Evolutionary conservation across 2,113 vertebrate species (phyloP).

Genomic region (Geococcyx californianus): DNA sequence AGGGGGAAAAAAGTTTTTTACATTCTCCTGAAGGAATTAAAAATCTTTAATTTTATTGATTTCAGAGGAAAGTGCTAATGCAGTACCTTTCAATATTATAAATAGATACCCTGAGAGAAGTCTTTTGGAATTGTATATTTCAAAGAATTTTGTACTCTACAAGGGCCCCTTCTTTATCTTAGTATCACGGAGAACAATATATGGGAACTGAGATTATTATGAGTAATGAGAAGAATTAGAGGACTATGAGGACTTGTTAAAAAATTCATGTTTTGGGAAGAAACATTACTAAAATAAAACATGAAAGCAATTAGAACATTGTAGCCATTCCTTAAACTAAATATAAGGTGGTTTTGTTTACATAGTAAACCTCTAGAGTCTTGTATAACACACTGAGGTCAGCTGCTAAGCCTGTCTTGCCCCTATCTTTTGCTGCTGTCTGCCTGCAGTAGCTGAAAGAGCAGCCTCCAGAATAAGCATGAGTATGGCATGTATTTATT

Average conservation of each 20-base stretch:
- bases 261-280: not conserved
- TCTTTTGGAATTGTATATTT: not conserved
- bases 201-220: not conserved
- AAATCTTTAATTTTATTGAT: not conserved
- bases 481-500: not conserved
- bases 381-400: not conserved
- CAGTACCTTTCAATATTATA: not conserved
- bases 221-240: not conserved
- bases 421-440: not conserved
- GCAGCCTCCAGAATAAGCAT: fast-evolving
- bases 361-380: not conserved
- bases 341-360: not conserved
- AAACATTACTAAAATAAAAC: not conserved
- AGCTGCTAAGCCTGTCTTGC: not conserved
- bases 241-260: not conserved
- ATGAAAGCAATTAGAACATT: not conserved
- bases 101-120: not conserved
- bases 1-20: not conserved
- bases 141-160: not conserved
- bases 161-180: not conserved
- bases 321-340: not conserved
- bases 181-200: not conserved
- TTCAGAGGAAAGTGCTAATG: not conserved
- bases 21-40: not conserved
- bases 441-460: not conserved